Conservation (phyloP, 2,113 vertebrate species). For the Halichoerus grypus region DNA sequence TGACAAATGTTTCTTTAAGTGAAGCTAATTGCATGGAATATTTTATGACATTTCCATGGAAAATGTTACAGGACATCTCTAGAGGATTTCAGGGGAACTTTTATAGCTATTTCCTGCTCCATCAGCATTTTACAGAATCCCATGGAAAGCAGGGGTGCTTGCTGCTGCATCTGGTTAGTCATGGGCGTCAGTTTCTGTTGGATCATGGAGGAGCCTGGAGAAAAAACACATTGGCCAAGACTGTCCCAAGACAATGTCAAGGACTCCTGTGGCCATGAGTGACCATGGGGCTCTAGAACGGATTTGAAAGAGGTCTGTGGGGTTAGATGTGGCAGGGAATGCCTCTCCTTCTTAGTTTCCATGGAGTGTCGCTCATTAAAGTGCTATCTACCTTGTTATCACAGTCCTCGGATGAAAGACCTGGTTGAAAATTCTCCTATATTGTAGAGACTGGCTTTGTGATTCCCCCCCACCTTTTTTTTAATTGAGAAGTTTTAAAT, state of each 20-base stretch:
- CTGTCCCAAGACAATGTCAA: neutral
- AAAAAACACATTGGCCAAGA: neutral
- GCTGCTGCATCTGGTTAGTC: constrained; percentile 32
- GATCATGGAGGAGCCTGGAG: neutral
- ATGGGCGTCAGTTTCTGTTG: neutral
- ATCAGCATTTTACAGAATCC: constrained; percentile 73
- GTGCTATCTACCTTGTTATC: neutral
- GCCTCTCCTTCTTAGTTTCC: neutral
- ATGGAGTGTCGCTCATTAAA: neutral
- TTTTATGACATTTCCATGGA: constrained; percentile 85
- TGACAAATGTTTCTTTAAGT: constrained; percentile 82
- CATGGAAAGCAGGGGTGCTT: constrained; percentile 61
- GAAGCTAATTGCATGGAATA: constrained; percentile 80
- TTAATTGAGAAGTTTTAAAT: neutral
- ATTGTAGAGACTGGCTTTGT: neutral
- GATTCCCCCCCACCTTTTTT: neutral
- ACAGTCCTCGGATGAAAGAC: neutral
- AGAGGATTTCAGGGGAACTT: constrained; percentile 80
- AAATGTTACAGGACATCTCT: constrained; percentile 84
- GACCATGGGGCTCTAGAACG: accelerated
- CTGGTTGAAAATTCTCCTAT: neutral
- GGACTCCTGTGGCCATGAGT: neutral
- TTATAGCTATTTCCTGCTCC: constrained; percentile 81
- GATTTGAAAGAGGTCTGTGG: no score
- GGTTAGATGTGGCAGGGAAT: neutral